Conservation (phyloP, 2,797 vertebrate genomes). For the Artibeus lituratus region DNA sequence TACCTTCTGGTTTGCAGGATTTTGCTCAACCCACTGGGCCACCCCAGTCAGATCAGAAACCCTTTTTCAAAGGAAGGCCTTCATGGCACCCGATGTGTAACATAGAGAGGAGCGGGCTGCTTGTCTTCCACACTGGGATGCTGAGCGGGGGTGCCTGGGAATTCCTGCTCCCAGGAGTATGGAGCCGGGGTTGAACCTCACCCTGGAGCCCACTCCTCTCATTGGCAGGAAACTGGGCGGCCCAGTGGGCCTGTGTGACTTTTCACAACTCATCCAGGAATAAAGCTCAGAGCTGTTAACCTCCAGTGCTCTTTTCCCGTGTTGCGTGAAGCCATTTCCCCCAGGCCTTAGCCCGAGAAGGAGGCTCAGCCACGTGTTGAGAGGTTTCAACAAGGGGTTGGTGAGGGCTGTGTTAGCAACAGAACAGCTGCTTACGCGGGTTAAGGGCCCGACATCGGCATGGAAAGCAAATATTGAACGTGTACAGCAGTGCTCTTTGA, state of each 20-base stretch:
- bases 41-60: background rate
- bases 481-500: rapidly evolving
- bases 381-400: rapidly evolving
- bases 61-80: background rate
- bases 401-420: rapidly evolving
- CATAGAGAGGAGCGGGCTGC: rapidly evolving
- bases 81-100: rapidly evolving
- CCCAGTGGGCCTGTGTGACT: background rate
- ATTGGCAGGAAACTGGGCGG: background rate
- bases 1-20: background rate
- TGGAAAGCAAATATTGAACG: background rate
- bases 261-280: rapidly evolving
- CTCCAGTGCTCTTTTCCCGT: background rate
- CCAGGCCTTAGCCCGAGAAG: background rate
- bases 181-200: background rate
- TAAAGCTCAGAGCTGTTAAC: background rate
- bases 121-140: rapidly evolving
- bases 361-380: background rate
- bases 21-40: background rate
- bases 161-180: background rate
- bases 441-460: rapidly evolving
- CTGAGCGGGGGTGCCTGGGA: background rate
- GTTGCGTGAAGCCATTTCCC: background rate
- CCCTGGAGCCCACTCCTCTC: too few relatives aligned
- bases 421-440: background rate